These are phyloP conservation scores for Phalera bucephala DNA, from an alignment of 2,888 invertebrate species.

Conservation along the genomic window DNA sequence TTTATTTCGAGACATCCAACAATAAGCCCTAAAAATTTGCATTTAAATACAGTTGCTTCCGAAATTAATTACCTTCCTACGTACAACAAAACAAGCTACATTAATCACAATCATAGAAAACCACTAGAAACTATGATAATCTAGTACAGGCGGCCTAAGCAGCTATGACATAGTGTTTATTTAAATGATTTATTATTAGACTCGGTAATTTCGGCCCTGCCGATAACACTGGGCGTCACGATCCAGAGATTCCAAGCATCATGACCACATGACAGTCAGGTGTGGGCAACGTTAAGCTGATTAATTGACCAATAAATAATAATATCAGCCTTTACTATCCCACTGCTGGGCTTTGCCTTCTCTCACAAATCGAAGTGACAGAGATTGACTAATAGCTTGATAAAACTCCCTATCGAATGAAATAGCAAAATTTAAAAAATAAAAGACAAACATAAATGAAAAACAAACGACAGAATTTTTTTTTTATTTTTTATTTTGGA, in stretches of 20 bases:
- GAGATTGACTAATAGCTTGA: too few relatives aligned
- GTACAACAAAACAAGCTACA: not conserved
- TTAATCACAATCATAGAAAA: not conserved
- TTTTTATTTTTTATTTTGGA: too few relatives aligned
- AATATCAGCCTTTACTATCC: too few relatives aligned
- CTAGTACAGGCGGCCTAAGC: conserved; percentile 3
- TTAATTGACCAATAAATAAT: conserved; percentile 13
- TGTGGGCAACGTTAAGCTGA: conserved; percentile 47
- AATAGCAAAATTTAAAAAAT: too few relatives aligned
- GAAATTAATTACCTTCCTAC: too few relatives aligned
- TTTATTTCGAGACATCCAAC: too few relatives aligned
- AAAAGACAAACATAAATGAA: too few relatives aligned
- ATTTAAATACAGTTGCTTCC: not conserved
- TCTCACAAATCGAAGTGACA: too few relatives aligned
- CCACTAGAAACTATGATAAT: conserved; percentile 1
- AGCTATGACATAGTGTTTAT: conserved; percentile 20
- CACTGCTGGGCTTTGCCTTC: too few relatives aligned
- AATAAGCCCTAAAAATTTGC: too few relatives aligned
- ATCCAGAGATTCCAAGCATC: conserved; percentile 53
- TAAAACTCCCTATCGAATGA: too few relatives aligned
- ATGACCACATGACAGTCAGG: conserved; percentile 35
- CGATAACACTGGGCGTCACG: conserved; percentile 58
- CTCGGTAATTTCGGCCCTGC: conserved; percentile 49
- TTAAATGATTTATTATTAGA: conserved; percentile 38
- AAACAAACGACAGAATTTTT: too few relatives aligned